Percentiles rank a stretch among this genome's conserved stretches.
Evolutionary conservation across 2,888 invertebrate genomes (phyloP).

Genomic region (Phalangium opilio): DNA sequence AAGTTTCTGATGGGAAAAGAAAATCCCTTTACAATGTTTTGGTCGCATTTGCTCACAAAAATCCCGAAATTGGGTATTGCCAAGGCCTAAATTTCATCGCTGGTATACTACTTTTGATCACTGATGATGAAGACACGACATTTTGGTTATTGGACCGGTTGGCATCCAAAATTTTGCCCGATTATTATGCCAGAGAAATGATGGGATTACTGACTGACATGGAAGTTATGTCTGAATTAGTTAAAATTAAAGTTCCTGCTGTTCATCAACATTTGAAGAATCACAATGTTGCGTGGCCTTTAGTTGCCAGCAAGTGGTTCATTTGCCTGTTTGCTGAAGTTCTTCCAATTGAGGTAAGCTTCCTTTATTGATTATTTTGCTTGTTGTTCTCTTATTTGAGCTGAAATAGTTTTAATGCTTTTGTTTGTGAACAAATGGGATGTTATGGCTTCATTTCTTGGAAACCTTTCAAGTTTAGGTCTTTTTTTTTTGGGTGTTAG

Average conservation of each 20-base stretch:
- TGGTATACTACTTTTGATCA: slow-evolving; percentile 63
- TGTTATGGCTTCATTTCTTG: too few relatives aligned
- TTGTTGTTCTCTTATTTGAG: too few relatives aligned
- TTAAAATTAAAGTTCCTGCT: slow-evolving; percentile 63
- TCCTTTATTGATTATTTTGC: too few relatives aligned
- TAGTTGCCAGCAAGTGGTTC: slow-evolving; percentile 89
- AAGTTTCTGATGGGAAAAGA: slow-evolving; percentile 42
- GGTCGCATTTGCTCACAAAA: slow-evolving; percentile 74
- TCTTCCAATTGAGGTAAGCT: slow-evolving; percentile 62
- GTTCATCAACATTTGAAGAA: slow-evolving; percentile 63
- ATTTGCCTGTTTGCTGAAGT: slow-evolving; percentile 87
- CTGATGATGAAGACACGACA: slow-evolving; percentile 74
- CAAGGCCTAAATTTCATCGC: slow-evolving; percentile 88
- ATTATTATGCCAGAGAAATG: slow-evolving; percentile 80
- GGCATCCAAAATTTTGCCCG: slow-evolving; percentile 67
- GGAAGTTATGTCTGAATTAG: slow-evolving; percentile 70
- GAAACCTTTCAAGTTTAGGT: too few relatives aligned
- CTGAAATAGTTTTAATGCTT: too few relatives aligned
- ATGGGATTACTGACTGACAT: slow-evolving; percentile 73
- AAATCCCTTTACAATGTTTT: slow-evolving; percentile 68
- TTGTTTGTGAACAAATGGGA: too few relatives aligned
- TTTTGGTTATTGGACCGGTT: slow-evolving; percentile 87
- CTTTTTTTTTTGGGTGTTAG: too few relatives aligned
- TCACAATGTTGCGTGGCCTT: slow-evolving; percentile 72
- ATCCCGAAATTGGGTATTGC: slow-evolving; percentile 76